Conservation (phyloP, 2,797 vertebrate species). For the Rhinatrema bivittatum region DNA sequence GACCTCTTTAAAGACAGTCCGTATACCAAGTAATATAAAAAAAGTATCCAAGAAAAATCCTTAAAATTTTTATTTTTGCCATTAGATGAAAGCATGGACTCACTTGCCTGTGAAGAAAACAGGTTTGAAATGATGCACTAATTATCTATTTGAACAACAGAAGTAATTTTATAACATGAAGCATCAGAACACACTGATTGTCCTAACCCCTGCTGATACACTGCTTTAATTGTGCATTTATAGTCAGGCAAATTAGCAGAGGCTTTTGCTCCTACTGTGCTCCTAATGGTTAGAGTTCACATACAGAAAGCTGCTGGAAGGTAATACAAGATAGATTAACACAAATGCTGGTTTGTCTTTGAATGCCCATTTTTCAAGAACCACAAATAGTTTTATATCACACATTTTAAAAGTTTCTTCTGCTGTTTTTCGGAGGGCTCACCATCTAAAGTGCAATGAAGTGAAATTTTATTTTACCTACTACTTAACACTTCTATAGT, state of each 20-base stretch:
- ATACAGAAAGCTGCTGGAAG: constrained; percentile 19
- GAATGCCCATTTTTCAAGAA: too few species aligned
- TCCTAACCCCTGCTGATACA: constrained; percentile 44
- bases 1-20: constrained; percentile 6
- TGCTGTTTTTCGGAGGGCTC: too few species aligned
- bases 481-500: too few species aligned
- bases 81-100: constrained; percentile 12
- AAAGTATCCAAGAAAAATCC: constrained; percentile 9
- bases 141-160: constrained; percentile 54
- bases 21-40: background rate
- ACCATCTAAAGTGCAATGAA: too few species aligned
- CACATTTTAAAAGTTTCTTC: too few species aligned
- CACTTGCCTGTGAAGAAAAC: constrained; percentile 13
- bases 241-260: constrained; percentile 44
- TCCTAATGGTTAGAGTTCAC: constrained; percentile 36
- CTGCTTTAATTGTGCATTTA: constrained; percentile 47
- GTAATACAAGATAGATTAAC: background rate
- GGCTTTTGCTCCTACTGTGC: constrained; percentile 39
- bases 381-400: too few species aligned
- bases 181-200: constrained; percentile 44
- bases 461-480: too few species aligned
- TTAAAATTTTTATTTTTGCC: background rate
- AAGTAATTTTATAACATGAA: constrained; percentile 45
- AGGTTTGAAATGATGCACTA: constrained; percentile 40
- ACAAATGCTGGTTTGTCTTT: too few species aligned